Percentiles rank a stretch among this genome's conserved stretches.
Evolutionary conservation across 2,797 vertebrate genomes (phyloP).

Genomic region (Rhadinocentrus ornatus): DNA sequence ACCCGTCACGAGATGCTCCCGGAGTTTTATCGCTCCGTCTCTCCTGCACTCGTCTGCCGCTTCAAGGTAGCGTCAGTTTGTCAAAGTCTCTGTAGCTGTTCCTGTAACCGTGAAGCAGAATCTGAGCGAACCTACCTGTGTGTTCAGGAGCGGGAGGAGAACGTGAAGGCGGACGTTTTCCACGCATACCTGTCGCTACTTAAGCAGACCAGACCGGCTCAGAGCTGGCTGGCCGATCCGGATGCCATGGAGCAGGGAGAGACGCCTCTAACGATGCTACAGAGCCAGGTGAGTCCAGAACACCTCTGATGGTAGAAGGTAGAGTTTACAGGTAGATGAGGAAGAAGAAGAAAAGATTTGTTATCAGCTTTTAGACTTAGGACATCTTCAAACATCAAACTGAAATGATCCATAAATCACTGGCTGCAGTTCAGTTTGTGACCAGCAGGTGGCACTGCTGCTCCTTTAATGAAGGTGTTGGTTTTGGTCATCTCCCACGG

Average conservation of each 20-base stretch:
- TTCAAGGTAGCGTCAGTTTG: slow-evolving; percentile 83
- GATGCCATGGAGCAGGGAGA: slow-evolving; percentile 99
- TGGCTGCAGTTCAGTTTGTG: slow-evolving; percentile 2
- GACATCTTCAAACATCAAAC: too few species aligned
- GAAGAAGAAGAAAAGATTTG: not conserved
- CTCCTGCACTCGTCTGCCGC: slow-evolving; percentile 94
- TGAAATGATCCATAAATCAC: too few species aligned
- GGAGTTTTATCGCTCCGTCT: slow-evolving; percentile 97
- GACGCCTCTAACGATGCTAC: slow-evolving; percentile 97
- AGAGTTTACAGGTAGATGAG: not conserved
- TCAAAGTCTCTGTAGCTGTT: too few species aligned
- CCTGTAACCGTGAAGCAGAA: too few species aligned
- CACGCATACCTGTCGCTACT: slow-evolving; percentile 97
- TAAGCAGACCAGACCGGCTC: slow-evolving; percentile 97
- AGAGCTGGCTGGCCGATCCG: slow-evolving; percentile 97
- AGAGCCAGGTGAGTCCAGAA: slow-evolving; percentile 85
- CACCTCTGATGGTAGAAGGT: too few species aligned
- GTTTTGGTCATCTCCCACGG: not conserved
- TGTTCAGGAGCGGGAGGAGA: slow-evolving; percentile 92
- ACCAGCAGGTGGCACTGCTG: slow-evolving; percentile 28
- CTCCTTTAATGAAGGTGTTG: not conserved
- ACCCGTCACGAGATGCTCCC: slow-evolving; percentile 98
- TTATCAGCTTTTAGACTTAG: not conserved
- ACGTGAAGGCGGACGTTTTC: slow-evolving; percentile 98
- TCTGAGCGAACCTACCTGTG: not conserved